Base-by-base conservation (phyloP, 2,888 invertebrate species). In the Aethes cnicana region DNA sequence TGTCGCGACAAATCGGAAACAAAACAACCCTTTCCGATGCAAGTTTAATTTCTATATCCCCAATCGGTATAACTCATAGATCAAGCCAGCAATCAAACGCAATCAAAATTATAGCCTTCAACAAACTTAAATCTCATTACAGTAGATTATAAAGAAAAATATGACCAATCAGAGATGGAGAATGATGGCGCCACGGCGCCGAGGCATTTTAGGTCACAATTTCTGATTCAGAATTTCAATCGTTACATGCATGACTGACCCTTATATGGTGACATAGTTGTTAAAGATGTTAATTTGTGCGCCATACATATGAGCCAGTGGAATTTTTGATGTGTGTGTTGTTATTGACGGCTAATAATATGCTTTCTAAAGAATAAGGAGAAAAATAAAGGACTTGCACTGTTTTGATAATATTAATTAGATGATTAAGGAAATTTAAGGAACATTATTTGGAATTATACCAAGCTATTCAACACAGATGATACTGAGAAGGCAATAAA, bases 1-100 rank as follows among this genome's bases (percentile, higher is more conserved):
- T 62, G 71, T 77, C 75, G 81, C 81, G 84, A 86, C 85, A 84
- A 82, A 86, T 85, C 82, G 74, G 83, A 81, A 81, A 82, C 83
- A 72, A 75, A 72, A 73, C 72, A 37, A 36, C 43, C 50, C 36
- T 44, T 44, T 23, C 12, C 43, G 18, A 44, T n/a, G n/a, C n/a
- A 43, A 25, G 23, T 16, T 11, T 28, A 21, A 35, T n/a, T 18
- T 5, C 41, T 2, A 39, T 20, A 11, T n/a, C 20, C 8, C 20
- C 39, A 47, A 25, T 16, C 8, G 9, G 18, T 23, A 5, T 16
- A 39, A 32, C 17, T 41, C 47, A 23, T 6, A 23, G 25, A 32
- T 39, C 23, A 17, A 18, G 8, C 25, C 35, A 14, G 35, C 14
- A 21, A 35, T 43, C 42, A 26, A 3, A 42, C 21, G 26, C 36